These are phyloP conservation scores for Sicus ferrugineus DNA, from an alignment of 2,888 invertebrate genomes.

Conservation along the genomic window DNA sequence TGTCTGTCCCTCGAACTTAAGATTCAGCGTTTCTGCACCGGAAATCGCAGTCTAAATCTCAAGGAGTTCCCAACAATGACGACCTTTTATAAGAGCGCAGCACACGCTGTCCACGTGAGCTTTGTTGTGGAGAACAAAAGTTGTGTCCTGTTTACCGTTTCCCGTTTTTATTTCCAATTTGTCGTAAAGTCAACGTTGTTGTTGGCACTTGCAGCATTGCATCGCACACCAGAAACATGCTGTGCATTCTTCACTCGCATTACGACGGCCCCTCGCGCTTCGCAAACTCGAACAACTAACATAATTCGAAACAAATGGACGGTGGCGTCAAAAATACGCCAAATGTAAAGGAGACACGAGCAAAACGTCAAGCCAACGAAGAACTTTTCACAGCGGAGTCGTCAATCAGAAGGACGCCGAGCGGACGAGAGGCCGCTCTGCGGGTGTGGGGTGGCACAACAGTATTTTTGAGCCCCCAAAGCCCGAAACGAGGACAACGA, in stretches of 20 bases:
- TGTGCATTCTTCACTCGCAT: background rate
- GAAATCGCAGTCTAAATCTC: too few relatives aligned
- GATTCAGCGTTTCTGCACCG: too few relatives aligned
- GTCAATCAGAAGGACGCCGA: conserved; percentile 27
- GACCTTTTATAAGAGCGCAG: too few relatives aligned
- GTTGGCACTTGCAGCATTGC: background rate
- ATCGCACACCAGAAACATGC: too few relatives aligned
- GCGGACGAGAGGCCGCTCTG: background rate
- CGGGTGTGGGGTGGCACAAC: conserved; percentile 24
- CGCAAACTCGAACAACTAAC: conserved; percentile 11
- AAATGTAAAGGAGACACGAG: conserved; percentile 11
- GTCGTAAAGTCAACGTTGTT: background rate
- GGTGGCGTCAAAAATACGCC: conserved; percentile 36
- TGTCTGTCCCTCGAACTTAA: too few relatives aligned
- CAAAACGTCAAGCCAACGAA: conserved; percentile 28
- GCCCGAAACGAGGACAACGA: conserved; percentile 40
- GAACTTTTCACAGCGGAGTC: conserved; percentile 22
- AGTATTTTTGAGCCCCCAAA: conserved; percentile 42
- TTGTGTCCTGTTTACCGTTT: too few relatives aligned
- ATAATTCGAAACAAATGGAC: conserved; percentile 40
- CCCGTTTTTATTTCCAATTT: background rate
- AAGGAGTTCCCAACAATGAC: too few relatives aligned
- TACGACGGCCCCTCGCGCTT: background rate
- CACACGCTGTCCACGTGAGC: too few relatives aligned
- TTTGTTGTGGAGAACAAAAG: too few relatives aligned